Evolutionary conservation across 2,888 invertebrate species (phyloP).

Genomic region (Drosophila imparisetae): DNA sequence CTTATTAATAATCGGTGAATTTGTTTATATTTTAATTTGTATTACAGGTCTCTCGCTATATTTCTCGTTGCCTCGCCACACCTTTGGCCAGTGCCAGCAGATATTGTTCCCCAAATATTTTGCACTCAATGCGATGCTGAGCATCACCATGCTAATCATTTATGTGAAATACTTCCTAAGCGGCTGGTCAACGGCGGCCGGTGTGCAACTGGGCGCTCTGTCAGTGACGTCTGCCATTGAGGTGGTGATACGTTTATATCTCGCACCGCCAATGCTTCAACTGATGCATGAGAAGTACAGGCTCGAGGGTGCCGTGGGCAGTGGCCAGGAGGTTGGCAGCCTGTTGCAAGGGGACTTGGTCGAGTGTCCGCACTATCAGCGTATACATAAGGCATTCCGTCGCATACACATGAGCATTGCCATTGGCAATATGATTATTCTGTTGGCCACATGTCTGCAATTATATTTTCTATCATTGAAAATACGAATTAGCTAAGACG

Average conservation of each 20-base stretch:
- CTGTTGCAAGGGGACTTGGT: constrained; percentile 89
- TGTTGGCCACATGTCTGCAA: constrained; percentile 89
- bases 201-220: constrained; percentile 85
- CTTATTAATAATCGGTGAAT: neutral
- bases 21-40: neutral
- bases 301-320: constrained; percentile 90
- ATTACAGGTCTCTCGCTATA: constrained; percentile 92
- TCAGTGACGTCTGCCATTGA: constrained; percentile 87
- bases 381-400: constrained; percentile 90
- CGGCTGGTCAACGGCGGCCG: constrained; percentile 86
- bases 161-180: constrained; percentile 86
- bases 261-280: constrained; percentile 90
- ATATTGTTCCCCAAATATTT: constrained; percentile 95
- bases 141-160: constrained; percentile 89
- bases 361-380: constrained; percentile 92
- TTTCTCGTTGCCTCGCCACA: constrained; percentile 93
- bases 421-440: constrained; percentile 90
- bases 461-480: constrained; percentile 88
- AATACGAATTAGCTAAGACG: constrained; percentile 83
- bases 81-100: constrained; percentile 94
- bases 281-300: constrained; percentile 91
- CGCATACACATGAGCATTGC: constrained; percentile 91
- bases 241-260: constrained; percentile 90
- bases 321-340: constrained; percentile 91
- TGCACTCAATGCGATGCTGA: constrained; percentile 90